A percentile compares a stretch with the other conserved stretches of the same genome.
phyloP scores from a whole-genome alignment of 2,113 vertebrate species.

The Mustela lutreola region DNA sequence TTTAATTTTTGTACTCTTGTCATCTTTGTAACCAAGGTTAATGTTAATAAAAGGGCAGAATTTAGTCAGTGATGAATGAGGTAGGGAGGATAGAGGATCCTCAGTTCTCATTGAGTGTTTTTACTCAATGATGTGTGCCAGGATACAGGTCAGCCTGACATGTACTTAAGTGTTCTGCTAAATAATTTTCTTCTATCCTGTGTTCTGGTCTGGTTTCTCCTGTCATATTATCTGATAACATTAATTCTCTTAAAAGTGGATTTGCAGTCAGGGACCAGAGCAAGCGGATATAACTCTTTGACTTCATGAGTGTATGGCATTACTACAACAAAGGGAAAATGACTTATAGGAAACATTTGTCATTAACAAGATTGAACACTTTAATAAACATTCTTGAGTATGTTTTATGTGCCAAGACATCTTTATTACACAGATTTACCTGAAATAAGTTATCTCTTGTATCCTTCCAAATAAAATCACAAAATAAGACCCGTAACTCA shows the following conservation, averaged over 20 bases:
- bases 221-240: background rate
- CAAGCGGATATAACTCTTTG: constrained; percentile 38
- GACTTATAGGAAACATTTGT: constrained; percentile 47
- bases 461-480: background rate
- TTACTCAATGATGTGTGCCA: background rate
- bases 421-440: background rate
- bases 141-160: background rate
- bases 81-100: background rate
- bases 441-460: constrained; percentile 38
- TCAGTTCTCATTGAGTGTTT: background rate
- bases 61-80: background rate
- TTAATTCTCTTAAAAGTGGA: background rate
- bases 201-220: background rate
- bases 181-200: background rate
- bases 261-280: background rate
- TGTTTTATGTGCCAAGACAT: background rate
- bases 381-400: constrained; percentile 7
- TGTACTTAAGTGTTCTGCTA: background rate
- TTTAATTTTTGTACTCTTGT: background rate
- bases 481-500: background rate
- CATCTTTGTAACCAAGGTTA: background rate
- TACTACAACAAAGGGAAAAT: constrained; percentile 20
- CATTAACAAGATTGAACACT: constrained; percentile 47
- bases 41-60: background rate
- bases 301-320: background rate